Conservation (phyloP, 2,113 vertebrate species). For the Dicrurus megarhynchus region DNA sequence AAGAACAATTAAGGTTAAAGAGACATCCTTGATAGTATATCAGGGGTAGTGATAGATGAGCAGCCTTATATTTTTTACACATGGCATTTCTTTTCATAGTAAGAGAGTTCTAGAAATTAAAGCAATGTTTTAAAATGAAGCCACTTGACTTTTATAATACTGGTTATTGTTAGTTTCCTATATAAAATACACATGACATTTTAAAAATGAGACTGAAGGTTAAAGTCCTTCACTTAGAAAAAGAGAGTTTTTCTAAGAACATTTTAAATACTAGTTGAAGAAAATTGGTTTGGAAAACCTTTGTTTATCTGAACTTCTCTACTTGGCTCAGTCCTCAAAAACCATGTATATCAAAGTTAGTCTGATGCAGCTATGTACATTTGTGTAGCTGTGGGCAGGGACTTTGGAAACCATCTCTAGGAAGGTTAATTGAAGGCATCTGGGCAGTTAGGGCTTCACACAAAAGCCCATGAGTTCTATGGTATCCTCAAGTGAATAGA, state of each 20-base stretch:
- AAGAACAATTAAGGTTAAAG: conserved; percentile 49
- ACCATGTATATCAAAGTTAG: not conserved
- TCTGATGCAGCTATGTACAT: not conserved
- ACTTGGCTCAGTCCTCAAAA: not conserved
- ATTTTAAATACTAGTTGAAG: not conserved
- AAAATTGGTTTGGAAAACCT: not conserved
- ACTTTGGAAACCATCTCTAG: not conserved
- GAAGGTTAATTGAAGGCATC: not conserved
- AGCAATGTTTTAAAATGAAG: conserved; percentile 22
- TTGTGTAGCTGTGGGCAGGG: not conserved
- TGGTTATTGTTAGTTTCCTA: not conserved
- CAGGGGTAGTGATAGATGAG: conserved; percentile 4
- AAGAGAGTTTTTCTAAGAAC: not conserved
- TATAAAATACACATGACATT: not conserved
- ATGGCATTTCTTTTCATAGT: not conserved
- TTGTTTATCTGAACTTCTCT: not conserved
- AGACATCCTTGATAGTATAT: not conserved
- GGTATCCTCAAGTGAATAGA: not conserved
- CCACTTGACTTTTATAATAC: not conserved
- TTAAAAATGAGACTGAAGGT: not conserved
- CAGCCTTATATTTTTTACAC: not conserved
- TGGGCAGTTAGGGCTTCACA: not conserved
- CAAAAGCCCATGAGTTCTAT: not conserved
- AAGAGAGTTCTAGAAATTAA: not conserved
- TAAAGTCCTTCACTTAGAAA: not conserved